These are phyloP conservation scores for Epizoanthus rinbou DNA, from an alignment of 92 coral and sea anemone species.

Conservation along the genomic window DNA sequence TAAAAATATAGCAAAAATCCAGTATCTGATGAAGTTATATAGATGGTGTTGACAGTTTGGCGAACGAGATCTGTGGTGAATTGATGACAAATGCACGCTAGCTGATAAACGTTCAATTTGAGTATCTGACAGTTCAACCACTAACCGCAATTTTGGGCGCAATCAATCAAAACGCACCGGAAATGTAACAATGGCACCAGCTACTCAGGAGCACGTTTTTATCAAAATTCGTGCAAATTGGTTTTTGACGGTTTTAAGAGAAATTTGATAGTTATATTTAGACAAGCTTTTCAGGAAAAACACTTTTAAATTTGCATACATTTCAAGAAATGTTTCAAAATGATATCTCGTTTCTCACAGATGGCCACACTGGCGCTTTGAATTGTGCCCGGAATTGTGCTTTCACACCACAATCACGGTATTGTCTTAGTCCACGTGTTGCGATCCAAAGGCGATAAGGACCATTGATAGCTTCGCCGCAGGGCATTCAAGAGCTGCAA, in stretches of 20 bases:
- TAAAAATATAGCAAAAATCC: neutral
- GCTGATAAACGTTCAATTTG: slow-evolving; percentile 45
- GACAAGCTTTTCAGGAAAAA: neutral
- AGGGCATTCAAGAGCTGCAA: slow-evolving; percentile 13
- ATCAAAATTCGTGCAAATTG: slow-evolving; percentile 10
- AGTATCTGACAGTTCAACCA: slow-evolving; percentile 3
- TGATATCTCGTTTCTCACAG: neutral
- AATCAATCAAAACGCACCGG: slow-evolving; percentile 45
- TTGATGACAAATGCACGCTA: slow-evolving; percentile 39
- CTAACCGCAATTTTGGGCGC: slow-evolving; percentile 34
- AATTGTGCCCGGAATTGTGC: neutral
- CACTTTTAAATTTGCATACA: neutral
- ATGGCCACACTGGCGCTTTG: slow-evolving; percentile 6
- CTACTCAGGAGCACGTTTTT: slow-evolving; percentile 33
- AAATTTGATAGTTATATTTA: neutral
- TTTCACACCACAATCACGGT: slow-evolving; percentile 28
- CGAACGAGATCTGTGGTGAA: slow-evolving; percentile 17
- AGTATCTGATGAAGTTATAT: neutral
- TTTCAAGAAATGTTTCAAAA: slow-evolving; percentile 9
- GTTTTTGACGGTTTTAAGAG: slow-evolving; percentile 25
- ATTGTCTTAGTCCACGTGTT: slow-evolving; percentile 41
- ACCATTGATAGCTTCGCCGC: slow-evolving; percentile 17
- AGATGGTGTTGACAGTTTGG: slow-evolving; percentile 25
- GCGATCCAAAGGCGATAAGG: slow-evolving; percentile 24
- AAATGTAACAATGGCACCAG: slow-evolving; percentile 31